Evolutionary conservation across 2,797 vertebrate species (phyloP).

Genomic region (Sitta carolinensis): DNA sequence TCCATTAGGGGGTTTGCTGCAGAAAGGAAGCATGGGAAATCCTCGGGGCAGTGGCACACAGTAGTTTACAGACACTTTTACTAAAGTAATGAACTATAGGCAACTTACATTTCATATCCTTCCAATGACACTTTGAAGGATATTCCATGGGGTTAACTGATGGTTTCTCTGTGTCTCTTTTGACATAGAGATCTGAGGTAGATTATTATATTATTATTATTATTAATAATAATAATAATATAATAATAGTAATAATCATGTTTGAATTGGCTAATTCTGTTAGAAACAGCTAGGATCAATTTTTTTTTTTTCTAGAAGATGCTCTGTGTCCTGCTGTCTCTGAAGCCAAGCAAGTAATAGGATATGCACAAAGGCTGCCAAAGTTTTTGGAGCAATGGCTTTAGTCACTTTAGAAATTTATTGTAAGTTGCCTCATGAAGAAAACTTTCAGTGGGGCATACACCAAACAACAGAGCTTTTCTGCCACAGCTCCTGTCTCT

Average conservation of each 20-base stretch:
- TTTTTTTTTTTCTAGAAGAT: not conserved
- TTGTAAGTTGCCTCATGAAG: not conserved
- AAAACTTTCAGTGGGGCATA: not conserved
- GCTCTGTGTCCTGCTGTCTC: not conserved
- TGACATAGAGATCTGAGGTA: not conserved
- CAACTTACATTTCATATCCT: not conserved
- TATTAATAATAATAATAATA: too few species aligned
- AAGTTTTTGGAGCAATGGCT: not conserved
- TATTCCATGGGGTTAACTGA: not conserved
- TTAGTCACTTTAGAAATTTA: not conserved
- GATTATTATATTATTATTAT: not conserved
- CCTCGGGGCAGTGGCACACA: not conserved
- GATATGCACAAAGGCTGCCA: not conserved
- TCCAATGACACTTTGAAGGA: not conserved
- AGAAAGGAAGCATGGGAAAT: not conserved
- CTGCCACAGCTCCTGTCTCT: not conserved
- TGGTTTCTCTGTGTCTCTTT: not conserved
- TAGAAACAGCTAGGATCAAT: not conserved
- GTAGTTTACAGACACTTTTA: not conserved
- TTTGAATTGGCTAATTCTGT: constrained; percentile 8
- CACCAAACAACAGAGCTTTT: not conserved
- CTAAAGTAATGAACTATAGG: not conserved
- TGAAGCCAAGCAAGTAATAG: not conserved
- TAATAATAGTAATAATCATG: too few species aligned
- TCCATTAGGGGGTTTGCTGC: not conserved